Evolutionary conservation across 1,140 invertebrate species (phyloP).

Genomic region (Brachystomella parvula): DNA sequence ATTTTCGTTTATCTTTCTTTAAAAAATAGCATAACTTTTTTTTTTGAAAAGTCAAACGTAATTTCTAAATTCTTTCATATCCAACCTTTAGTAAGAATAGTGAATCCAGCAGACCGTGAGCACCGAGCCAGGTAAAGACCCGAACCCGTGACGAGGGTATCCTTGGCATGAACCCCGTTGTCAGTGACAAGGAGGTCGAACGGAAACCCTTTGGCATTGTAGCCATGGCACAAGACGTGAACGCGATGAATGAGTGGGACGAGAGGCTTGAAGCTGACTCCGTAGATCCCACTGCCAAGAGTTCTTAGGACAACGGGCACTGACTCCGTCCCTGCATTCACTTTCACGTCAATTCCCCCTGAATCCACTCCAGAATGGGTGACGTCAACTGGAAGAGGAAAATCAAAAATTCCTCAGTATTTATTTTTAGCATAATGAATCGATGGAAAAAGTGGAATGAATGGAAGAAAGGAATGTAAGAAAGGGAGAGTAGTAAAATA

Average conservation of each 20-base stretch:
- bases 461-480: constrained; percentile 6
- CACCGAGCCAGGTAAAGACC: constrained; percentile 32
- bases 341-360: constrained; percentile 57
- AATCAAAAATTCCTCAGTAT: constrained; percentile 13
- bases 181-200: constrained; percentile 40
- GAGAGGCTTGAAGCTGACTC: constrained; percentile 77
- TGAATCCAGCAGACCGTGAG: constrained; percentile 33
- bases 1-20: no score
- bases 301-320: constrained; percentile 44
- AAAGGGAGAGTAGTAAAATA: constrained; percentile 7
- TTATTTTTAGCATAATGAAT: not conserved
- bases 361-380: constrained; percentile 64
- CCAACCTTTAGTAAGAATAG: no score
- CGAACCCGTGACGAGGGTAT: constrained; percentile 35
- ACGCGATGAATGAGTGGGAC: constrained; percentile 72
- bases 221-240: constrained; percentile 66
- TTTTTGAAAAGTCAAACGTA: no score
- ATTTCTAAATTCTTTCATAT: no score
- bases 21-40: no score
- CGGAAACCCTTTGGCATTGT: constrained; percentile 52
- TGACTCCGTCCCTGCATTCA: constrained; percentile 52
- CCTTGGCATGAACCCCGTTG: constrained; percentile 42
- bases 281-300: constrained; percentile 46
- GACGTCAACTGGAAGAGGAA: constrained; percentile 55
- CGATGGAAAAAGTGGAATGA: not conserved